Conservation (phyloP, 2,888 invertebrate species). For the Epistrophe eligans region DNA sequence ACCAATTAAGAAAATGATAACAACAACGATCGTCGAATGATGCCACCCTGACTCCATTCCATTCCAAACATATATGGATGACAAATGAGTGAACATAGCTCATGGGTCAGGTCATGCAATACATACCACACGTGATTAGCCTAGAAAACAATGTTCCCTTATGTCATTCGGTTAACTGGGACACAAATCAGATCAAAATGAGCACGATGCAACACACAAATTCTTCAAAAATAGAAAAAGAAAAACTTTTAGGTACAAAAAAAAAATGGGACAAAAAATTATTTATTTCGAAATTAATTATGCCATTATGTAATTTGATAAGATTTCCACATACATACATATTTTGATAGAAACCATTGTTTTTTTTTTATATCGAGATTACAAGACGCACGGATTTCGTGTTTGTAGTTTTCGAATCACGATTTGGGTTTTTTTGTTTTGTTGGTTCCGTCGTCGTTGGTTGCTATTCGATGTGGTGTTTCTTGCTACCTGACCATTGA, state of each 20-base stretch:
- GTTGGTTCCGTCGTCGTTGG: background rate
- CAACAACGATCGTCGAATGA: background rate
- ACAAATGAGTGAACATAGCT: slow-evolving; percentile 26
- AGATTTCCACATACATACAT: slow-evolving; percentile 75
- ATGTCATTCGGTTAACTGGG: slow-evolving; percentile 27
- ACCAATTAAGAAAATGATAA: slow-evolving; percentile 57
- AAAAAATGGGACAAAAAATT: slow-evolving; percentile 1
- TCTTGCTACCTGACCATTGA: slow-evolving; percentile 60
- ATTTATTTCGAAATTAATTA: slow-evolving; percentile 82
- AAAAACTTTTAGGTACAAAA: background rate
- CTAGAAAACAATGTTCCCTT: slow-evolving; percentile 13
- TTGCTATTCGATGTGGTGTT: background rate
- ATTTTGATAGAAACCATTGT: slow-evolving; percentile 14
- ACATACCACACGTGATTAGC: slow-evolving; percentile 41
- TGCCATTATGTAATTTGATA: slow-evolving; percentile 84
- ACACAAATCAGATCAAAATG: slow-evolving; percentile 13
- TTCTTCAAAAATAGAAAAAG: background rate
- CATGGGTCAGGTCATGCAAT: slow-evolving; percentile 18
- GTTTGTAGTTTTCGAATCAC: slow-evolving; percentile 56
- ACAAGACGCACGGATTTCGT: slow-evolving; percentile 65
- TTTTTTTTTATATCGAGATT: slow-evolving; percentile 21
- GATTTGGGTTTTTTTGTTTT: slow-evolving; percentile 35
- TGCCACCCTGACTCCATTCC: slow-evolving; percentile 41
- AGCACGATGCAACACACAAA: slow-evolving; percentile 21
- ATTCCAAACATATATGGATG: slow-evolving; percentile 20